Percentiles rank a stretch among this genome's conserved stretches.
phyloP scores from a whole-genome alignment of 30 jellyfish, hydroid and myxozoan genomes.

The Cassiopea andromeda region DNA sequence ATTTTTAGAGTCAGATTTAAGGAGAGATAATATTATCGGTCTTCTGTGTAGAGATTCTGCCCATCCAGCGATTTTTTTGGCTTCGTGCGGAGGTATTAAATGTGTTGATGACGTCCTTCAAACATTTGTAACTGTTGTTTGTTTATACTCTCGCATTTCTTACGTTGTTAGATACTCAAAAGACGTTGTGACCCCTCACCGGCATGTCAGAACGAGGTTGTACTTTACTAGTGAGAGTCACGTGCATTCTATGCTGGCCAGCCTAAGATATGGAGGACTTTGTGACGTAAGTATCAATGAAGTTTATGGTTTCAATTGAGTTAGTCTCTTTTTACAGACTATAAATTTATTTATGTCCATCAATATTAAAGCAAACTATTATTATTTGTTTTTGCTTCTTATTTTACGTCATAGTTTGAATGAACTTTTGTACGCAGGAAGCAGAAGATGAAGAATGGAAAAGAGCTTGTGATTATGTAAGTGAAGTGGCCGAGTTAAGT shows the following conservation, averaged over 20 bases:
- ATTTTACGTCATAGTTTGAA: background rate
- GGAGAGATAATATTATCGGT: too few species aligned
- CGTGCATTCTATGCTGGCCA: constrained; percentile 87
- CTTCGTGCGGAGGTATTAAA: too few species aligned
- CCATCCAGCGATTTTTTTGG: too few species aligned
- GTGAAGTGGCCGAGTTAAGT: constrained; percentile 83
- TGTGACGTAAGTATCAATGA: constrained; percentile 69
- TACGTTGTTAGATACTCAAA: constrained; percentile 63
- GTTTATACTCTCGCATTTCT: too few species aligned
- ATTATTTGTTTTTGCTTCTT: too few species aligned
- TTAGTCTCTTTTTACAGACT: background rate
- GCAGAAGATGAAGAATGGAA: constrained; percentile 82
- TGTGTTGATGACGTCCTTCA: too few species aligned
- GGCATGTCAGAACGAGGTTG: constrained; percentile 95
- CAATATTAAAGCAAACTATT: too few species aligned
- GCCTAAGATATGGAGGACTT: constrained; percentile 90
- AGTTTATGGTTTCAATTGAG: background rate
- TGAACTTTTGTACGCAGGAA: constrained; percentile 42
- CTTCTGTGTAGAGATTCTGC: too few species aligned
- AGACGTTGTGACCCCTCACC: constrained; percentile 93
- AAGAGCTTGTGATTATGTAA: constrained; percentile 76
- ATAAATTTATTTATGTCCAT: too few species aligned
- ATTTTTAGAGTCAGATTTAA: too few species aligned
- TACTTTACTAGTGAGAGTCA: constrained; percentile 97
- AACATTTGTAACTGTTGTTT: too few species aligned